Evolutionary conservation across 2,888 invertebrate genomes (phyloP), one percentile per base, ranked within the genome.

Genomic region (Amphipyra tragopoginis): DNA sequence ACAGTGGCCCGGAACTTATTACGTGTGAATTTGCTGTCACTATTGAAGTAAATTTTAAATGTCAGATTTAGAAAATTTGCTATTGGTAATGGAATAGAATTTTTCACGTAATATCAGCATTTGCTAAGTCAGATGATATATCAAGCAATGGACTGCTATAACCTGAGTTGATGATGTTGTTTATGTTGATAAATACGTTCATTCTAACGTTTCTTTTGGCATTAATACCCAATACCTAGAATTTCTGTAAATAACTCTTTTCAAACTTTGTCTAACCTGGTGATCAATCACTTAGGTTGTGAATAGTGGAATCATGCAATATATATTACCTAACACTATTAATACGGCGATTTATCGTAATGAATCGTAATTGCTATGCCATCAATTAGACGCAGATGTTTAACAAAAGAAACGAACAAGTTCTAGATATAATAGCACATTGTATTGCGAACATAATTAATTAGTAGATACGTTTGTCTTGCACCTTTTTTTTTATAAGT

Each of bases 1-100:
- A 72, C 47, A 51, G 68, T 69, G 52, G 55, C 74, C 74, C 21
- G 34, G 66, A 56, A 3, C 1, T 45, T 70, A 84, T 84, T 86
- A 82, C 85, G 81, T 86, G 48, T 83, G 5, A 21, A 50, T 9
- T 56, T 65, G 15, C 34, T 43, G 60, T 71, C 42, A 34, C 6
- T 21, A 57, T 66, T 14, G 21, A 43, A 45, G 26, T 15, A 13
- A 36, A 39, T 47, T 34, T 0, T 9, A 48, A 61, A 36, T 13
- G 11, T 38, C 14, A 45, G 6, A 0, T 14, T 2, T 7, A 5
- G 29, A 1, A 29, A 29, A 5, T 6, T 43, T 43, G 10, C 29
- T 42, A 42, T 51, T 10, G 8, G n/a, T n/a, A n/a, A n/a, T n/a
- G n/a, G n/a, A n/a, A 8, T 9, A 29, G 29, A 4, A 29, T 29